Percentiles rank a stretch among this genome's conserved stretches.
Conservation (phyloP, 2,113 vertebrate species). For the Atherinomorus stipes region DNA sequence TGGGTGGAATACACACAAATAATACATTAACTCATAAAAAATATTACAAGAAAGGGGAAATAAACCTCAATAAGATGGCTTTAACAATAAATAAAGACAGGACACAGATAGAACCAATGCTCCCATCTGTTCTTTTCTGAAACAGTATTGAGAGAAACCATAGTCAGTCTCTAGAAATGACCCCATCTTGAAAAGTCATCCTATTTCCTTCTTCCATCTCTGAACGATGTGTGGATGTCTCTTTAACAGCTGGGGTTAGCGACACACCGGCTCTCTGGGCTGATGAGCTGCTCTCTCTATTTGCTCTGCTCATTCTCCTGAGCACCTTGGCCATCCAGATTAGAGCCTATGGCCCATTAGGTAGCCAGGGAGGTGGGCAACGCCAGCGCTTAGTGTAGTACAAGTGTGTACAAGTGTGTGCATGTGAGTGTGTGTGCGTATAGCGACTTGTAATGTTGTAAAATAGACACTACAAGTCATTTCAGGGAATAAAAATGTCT, state of each 20-base stretch:
- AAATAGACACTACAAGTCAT: slow-evolving; percentile 49
- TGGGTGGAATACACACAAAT: neutral
- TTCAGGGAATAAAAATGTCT: slow-evolving; percentile 13
- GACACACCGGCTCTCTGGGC: slow-evolving; percentile 55
- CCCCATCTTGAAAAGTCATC: slow-evolving; percentile 28
- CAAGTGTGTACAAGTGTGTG: slow-evolving; percentile 52
- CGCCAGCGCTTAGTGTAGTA: slow-evolving; percentile 48
- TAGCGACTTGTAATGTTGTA: neutral
- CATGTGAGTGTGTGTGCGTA: slow-evolving; percentile 36
- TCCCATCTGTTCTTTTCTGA: neutral
- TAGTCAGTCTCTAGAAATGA: slow-evolving; percentile 59
- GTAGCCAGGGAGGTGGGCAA: slow-evolving; percentile 78
- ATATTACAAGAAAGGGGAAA: no score
- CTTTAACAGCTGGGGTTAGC: slow-evolving; percentile 75
- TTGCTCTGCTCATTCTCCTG: slow-evolving; percentile 76
- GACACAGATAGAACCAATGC: slow-evolving; percentile 4
- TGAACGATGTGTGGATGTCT: slow-evolving; percentile 66
- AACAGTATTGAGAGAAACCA: slow-evolving; percentile 40
- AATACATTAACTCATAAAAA: neutral
- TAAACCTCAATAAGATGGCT: no score
- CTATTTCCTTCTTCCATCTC: slow-evolving; percentile 56
- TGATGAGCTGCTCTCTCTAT: slow-evolving; percentile 77
- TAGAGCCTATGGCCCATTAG: slow-evolving; percentile 84
- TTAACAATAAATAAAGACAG: neutral
- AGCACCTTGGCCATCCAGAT: slow-evolving; percentile 74